Evolutionary conservation across 2,797 vertebrate genomes (phyloP).

Genomic region (Acridotheres tristis): DNA sequence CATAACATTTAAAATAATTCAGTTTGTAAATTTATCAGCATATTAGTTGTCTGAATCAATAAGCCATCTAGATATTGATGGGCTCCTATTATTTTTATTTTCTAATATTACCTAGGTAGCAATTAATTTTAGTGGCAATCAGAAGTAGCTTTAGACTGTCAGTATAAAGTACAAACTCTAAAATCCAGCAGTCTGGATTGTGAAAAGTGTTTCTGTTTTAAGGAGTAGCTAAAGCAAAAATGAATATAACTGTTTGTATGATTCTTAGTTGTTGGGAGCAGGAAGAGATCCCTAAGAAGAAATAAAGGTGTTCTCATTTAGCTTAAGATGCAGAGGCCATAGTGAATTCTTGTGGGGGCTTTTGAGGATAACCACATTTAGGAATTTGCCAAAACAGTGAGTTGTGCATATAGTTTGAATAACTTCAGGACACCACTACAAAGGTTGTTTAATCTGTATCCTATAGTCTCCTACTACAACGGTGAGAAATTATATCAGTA

Average conservation of each 20-base stretch:
- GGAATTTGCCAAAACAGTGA: neutral
- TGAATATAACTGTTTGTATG: neutral
- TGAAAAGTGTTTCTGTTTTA: neutral
- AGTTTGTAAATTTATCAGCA: neutral
- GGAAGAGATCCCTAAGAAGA: neutral
- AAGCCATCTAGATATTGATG: neutral
- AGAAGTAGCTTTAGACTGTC: neutral
- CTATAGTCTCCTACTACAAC: neutral
- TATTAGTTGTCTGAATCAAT: neutral
- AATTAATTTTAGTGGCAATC: neutral
- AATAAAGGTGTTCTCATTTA: neutral
- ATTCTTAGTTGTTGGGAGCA: neutral
- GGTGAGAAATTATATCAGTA: neutral
- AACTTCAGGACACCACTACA: neutral
- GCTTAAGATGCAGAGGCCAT: neutral
- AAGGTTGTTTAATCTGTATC: neutral
- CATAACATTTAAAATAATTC: neutral
- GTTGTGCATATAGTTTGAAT: neutral
- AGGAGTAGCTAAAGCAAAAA: neutral
- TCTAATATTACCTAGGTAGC: neutral
- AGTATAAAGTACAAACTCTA: neutral
- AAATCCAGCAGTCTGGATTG: neutral
- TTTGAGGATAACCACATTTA: neutral
- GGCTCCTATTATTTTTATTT: neutral
- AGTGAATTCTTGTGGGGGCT: neutral